Evolutionary conservation across 2,888 invertebrate genomes (phyloP), one percentile per base, ranked within the genome.

Genomic region (Agrochola lota): DNA sequence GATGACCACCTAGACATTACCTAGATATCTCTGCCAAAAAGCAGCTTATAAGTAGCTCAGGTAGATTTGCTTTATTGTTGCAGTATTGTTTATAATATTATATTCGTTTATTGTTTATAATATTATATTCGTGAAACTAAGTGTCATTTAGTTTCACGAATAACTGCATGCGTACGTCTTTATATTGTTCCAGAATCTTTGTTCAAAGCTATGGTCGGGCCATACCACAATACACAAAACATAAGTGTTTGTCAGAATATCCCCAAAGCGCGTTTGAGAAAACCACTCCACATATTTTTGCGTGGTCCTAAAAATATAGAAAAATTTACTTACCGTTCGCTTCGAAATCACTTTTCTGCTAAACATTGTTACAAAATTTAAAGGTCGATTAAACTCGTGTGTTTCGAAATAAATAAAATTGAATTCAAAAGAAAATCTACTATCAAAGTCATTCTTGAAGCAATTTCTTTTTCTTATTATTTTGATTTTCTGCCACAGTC

Each of bases 301-400:
- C 57, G 17, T 78, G 20, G 12, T 76, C 20, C 15, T 63, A 15
- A 55, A 35, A 40, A 57, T n/a, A 2, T 71, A 2, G 0, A 12
- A 20, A 20, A 26, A 30, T 64, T 15, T 3, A 94, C 94, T 93
- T 86, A 95, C 95, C 78, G 90, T 81, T 83, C 87, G 88, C 77
- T 90, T 70, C 23, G 55, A 57, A 66, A 67, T 79, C 73, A 91
- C 84, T 78, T 88, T 90, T 82, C 92, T 89, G 82, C 90, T 93
- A 74, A 93, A 90, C 95, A 95, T 95, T 75, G 40, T 82, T 15
- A 35, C 4, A 59, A 59, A 91, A 80, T 77, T 75, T 74, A 74
- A 77, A 74, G 62, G 75, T 84, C 52, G 66, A 78, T 84, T 83
- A 73, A 88, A 89, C 78, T 80, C 72, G n/a, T 71, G 71, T 72